Percentiles rank a stretch among this genome's conserved stretches.
Conservation (phyloP, 2,888 invertebrate genomes). For the Cenopis cana region DNA sequence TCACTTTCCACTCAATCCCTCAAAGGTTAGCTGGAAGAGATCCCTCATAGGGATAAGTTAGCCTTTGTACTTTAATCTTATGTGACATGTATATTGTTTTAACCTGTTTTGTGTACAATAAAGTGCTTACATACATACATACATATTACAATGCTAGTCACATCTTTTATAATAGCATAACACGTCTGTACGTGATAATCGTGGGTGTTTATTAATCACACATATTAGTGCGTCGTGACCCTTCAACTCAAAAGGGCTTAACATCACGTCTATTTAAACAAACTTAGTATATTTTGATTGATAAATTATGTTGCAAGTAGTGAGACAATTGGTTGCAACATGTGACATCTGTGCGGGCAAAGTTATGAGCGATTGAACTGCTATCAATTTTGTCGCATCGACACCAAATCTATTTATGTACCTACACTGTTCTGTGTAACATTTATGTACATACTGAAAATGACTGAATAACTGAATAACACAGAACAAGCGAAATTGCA, state of each 20-base stretch:
- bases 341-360: constrained; percentile 27
- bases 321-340: constrained; percentile 40
- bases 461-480: too few relatives aligned
- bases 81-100: too few relatives aligned
- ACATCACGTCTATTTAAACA: not conserved
- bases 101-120: too few relatives aligned
- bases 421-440: too few relatives aligned
- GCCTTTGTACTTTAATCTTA: too few relatives aligned
- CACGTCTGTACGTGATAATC: not conserved
- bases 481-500: too few relatives aligned
- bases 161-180: not conserved
- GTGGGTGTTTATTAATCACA: constrained; percentile 2
- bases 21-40: too few relatives aligned
- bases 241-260: constrained; percentile 1
- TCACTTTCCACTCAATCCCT: too few relatives aligned
- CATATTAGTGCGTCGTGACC: too few relatives aligned
- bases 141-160: not conserved
- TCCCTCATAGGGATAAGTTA: too few relatives aligned
- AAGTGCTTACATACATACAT: not conserved
- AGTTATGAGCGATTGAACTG: constrained; percentile 14
- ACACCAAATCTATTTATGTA: too few relatives aligned
- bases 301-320: constrained; percentile 1
- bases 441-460: too few relatives aligned
- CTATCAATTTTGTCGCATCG: not conserved
- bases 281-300: not conserved